These are phyloP conservation scores for Pteria penguin DNA, from an alignment of 2,888 invertebrate species.

Conservation along the genomic window DNA sequence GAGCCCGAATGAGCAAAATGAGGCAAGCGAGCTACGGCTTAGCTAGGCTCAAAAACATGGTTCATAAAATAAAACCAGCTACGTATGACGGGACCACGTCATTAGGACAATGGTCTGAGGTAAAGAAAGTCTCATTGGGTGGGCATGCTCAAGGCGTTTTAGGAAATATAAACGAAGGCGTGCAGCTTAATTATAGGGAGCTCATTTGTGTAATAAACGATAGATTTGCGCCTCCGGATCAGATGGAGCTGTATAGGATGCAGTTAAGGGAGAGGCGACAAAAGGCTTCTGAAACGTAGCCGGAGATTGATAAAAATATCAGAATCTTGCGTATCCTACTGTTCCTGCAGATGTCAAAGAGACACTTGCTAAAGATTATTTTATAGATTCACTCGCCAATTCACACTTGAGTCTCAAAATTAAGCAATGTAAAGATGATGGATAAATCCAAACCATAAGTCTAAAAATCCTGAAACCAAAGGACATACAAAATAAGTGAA, in stretches of 20 bases:
- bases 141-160: slow-evolving; percentile 34
- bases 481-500: too few relatives aligned
- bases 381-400: too few relatives aligned
- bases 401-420: too few relatives aligned
- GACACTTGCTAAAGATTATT: slow-evolving; percentile 26
- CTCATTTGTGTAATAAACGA: slow-evolving; percentile 6
- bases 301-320: slow-evolving; percentile 12
- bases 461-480: too few relatives aligned
- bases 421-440: too few relatives aligned
- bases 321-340: slow-evolving; percentile 27
- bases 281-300: slow-evolving; percentile 19
- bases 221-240: slow-evolving; percentile 25
- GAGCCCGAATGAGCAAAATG: too few relatives aligned
- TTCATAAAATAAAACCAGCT: too few relatives aligned
- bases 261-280: slow-evolving; percentile 8
- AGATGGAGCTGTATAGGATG: slow-evolving; percentile 18
- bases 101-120: too few relatives aligned
- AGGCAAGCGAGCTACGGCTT: too few relatives aligned
- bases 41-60: too few relatives aligned
- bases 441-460: too few relatives aligned
- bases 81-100: too few relatives aligned
- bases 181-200: not conserved
- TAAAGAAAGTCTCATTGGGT: slow-evolving; percentile 26
- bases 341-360: slow-evolving; percentile 24
- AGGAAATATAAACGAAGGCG: slow-evolving; percentile 1